Evolutionary conservation across 1,140 invertebrate genomes (phyloP).

Genomic region (Leptinotarsa texana): DNA sequence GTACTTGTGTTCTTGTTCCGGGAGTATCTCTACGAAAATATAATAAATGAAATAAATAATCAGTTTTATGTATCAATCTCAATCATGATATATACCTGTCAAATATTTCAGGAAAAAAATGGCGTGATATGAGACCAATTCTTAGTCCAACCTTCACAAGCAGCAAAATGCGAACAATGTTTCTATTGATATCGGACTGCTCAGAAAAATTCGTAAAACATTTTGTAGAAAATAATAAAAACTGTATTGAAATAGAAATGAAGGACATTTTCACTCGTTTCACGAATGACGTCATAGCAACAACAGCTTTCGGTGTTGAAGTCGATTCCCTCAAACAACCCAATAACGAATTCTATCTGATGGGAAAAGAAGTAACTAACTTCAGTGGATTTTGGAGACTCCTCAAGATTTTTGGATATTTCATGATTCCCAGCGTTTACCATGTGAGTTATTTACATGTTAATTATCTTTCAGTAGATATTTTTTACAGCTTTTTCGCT

Average conservation of each 20-base stretch:
- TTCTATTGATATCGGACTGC: slow-evolving; percentile 45
- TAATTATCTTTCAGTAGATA: no score
- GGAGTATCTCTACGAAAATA: no score
- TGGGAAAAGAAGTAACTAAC: slow-evolving; percentile 43
- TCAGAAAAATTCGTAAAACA: slow-evolving; percentile 45
- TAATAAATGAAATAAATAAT: no score
- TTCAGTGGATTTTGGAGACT: slow-evolving; percentile 43
- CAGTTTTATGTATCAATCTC: no score
- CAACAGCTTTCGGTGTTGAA: slow-evolving; percentile 60
- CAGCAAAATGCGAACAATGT: slow-evolving; percentile 54
- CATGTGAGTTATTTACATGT: no score
- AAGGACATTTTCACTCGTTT: slow-evolving; percentile 43
- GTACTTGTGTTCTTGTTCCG: no score
- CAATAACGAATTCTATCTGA: slow-evolving; percentile 58
- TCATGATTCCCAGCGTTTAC: no score
- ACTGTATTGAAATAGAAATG: slow-evolving; percentile 38
- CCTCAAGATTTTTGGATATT: no score
- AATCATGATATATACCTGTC: no score
- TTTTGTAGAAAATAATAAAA: slow-evolving; percentile 38
- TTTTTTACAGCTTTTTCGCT: no score
- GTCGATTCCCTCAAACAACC: slow-evolving; percentile 60
- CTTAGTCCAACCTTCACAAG: slow-evolving; percentile 55
- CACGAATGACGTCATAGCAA: slow-evolving; percentile 64
- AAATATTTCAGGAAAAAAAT: slow-evolving; percentile 47
- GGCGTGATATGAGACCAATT: slow-evolving; percentile 52